A percentile compares a stretch with the other conserved stretches of the same genome.
These are phyloP conservation scores for Chionis minor DNA, from an alignment of 2,113 vertebrate species.

Conservation along the genomic window DNA sequence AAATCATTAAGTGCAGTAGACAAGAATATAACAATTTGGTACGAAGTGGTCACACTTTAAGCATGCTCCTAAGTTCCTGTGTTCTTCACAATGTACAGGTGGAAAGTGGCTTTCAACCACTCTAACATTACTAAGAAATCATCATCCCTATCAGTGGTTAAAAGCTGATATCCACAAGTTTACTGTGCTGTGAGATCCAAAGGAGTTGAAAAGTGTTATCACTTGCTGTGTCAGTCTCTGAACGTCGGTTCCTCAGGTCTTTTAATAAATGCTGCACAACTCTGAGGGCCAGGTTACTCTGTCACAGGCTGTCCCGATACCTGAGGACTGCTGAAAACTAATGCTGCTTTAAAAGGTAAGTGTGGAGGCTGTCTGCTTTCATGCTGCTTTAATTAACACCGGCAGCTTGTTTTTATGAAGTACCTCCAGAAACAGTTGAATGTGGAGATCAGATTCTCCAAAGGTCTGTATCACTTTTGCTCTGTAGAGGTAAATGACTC, in stretches of 20 bases:
- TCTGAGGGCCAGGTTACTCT: not conserved
- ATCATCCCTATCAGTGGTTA: not conserved
- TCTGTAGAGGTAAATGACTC: not conserved
- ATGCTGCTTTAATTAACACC: not conserved
- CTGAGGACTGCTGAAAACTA: not conserved
- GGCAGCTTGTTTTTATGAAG: not conserved
- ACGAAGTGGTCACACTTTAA: not conserved
- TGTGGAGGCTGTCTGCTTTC: not conserved
- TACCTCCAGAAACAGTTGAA: fast-evolving
- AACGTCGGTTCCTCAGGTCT: not conserved
- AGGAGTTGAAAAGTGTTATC: not conserved
- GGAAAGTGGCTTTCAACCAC: not conserved
- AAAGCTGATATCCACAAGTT: not conserved
- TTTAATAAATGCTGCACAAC: not conserved
- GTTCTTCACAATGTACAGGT: not conserved
- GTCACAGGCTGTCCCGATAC: not conserved
- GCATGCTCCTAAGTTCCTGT: not conserved
- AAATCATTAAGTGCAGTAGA: conserved; percentile 53
- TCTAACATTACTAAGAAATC: not conserved
- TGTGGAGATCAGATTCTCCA: not conserved
- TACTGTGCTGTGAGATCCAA: not conserved
- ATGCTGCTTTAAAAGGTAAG: fast-evolving
- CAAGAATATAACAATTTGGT: not conserved
- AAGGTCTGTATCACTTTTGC: not conserved
- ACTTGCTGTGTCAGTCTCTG: not conserved